A percentile compares a stretch with the other conserved stretches of the same genome.
These are phyloP conservation scores for Buphagus erythrorhynchus DNA, from an alignment of 2,797 vertebrate genomes.

Conservation along the genomic window DNA sequence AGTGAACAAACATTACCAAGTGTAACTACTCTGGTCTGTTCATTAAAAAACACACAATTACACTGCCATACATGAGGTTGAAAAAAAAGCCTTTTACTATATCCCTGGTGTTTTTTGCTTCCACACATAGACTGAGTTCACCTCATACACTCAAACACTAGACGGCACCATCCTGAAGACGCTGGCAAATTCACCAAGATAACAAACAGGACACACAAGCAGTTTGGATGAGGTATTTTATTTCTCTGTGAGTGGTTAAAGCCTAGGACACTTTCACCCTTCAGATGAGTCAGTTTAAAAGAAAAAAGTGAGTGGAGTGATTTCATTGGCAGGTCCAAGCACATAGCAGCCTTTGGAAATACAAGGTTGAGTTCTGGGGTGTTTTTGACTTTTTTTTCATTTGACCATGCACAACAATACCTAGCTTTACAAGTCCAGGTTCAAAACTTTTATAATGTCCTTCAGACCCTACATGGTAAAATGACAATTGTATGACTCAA, in stretches of 20 bases:
- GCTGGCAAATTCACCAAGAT: background rate
- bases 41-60: constrained; percentile 74
- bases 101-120: background rate
- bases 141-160: background rate
- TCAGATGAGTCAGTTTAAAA: background rate
- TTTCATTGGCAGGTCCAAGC: background rate
- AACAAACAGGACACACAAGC: background rate
- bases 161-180: background rate
- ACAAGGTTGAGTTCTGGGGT: rapidly evolving
- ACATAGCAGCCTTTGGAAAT: background rate
- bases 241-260: background rate
- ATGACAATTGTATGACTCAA: background rate
- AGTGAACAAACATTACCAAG: constrained; percentile 77
- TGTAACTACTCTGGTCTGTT: constrained; percentile 74
- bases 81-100: background rate
- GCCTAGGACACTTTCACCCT: background rate
- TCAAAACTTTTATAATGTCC: background rate
- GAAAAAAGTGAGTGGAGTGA: background rate
- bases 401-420: background rate
- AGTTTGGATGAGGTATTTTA: background rate
- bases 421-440: background rate
- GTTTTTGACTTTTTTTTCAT: background rate
- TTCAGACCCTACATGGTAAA: background rate
- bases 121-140: background rate
- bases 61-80: constrained; percentile 1